Conservation (phyloP, 53 echinoderm and acorn worm genomes). For the Mesocentrotus franciscanus region DNA sequence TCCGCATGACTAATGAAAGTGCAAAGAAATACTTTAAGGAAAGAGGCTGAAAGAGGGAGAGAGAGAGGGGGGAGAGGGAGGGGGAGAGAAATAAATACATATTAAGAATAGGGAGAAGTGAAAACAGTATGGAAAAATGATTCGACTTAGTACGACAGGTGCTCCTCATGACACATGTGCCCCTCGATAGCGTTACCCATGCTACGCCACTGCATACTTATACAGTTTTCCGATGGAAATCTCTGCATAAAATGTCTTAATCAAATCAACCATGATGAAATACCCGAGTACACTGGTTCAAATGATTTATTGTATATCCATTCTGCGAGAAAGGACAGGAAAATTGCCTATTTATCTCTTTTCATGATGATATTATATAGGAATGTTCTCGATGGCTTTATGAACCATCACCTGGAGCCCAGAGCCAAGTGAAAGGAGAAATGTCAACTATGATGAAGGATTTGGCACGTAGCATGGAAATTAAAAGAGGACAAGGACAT, state of each 20-base stretch:
- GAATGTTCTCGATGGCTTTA: background rate
- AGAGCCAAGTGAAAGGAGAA: background rate
- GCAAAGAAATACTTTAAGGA: background rate
- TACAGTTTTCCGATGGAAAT: background rate
- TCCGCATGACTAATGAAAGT: no score
- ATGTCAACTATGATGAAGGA: background rate
- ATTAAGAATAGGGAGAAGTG: no score
- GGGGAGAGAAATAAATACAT: background rate
- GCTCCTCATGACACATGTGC: background rate
- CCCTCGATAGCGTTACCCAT: background rate
- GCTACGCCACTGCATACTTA: background rate
- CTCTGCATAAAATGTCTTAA: no score
- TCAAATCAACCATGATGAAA: background rate
- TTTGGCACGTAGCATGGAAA: background rate
- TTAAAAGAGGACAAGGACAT: background rate
- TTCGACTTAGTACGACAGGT: background rate
- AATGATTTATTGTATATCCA: background rate
- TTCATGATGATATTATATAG: background rate
- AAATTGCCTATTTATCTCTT: background rate
- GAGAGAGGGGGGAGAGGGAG: background rate
- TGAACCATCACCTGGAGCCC: background rate
- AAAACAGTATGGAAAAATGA: background rate
- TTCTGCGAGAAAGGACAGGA: background rate
- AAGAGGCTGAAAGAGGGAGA: background rate
- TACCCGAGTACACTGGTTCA: background rate